phyloP scores from a whole-genome alignment of 2,113 vertebrate genomes.

The Cavia aperea region DNA sequence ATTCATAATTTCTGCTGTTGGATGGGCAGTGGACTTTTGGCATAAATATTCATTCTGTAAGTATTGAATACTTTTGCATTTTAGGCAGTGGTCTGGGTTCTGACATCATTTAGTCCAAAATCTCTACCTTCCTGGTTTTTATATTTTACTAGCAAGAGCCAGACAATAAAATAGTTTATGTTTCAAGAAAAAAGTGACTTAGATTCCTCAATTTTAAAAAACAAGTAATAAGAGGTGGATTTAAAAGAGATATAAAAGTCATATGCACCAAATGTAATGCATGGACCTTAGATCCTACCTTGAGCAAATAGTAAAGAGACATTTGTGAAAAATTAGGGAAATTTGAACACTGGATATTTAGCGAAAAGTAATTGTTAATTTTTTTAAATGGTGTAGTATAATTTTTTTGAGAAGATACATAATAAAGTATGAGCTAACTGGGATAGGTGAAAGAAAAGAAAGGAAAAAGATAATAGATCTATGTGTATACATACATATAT shows the following conservation, averaged over 20 bases:
- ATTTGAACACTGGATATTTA: neutral
- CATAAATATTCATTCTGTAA: conserved; percentile 32
- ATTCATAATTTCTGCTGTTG: conserved; percentile 15
- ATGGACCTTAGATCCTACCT: conserved; percentile 1
- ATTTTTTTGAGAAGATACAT: conserved; percentile 19
- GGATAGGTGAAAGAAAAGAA: no score
- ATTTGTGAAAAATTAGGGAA: conserved; percentile 17
- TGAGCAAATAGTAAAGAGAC: conserved; percentile 29
- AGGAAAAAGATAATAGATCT: no score
- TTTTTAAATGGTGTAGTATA: neutral
- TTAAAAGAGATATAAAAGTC: neutral
- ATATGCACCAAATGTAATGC: neutral
- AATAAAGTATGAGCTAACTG: neutral
- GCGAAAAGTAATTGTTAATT: conserved; percentile 19
- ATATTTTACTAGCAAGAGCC: conserved; percentile 1
- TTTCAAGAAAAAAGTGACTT: conserved; percentile 34
- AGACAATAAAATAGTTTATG: conserved; percentile 18
- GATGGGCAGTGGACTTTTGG: neutral
- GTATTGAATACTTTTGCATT: conserved; percentile 19
- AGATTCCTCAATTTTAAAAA: conserved; percentile 7
- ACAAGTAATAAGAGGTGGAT: conserved; percentile 14
- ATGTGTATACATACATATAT: no score
- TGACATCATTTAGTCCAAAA: conserved; percentile 3
- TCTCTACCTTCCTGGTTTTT: conserved; percentile 2
- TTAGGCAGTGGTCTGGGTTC: neutral